Conservation (phyloP, 2,888 invertebrate species). For the Cataglyphis albicans region DNA sequence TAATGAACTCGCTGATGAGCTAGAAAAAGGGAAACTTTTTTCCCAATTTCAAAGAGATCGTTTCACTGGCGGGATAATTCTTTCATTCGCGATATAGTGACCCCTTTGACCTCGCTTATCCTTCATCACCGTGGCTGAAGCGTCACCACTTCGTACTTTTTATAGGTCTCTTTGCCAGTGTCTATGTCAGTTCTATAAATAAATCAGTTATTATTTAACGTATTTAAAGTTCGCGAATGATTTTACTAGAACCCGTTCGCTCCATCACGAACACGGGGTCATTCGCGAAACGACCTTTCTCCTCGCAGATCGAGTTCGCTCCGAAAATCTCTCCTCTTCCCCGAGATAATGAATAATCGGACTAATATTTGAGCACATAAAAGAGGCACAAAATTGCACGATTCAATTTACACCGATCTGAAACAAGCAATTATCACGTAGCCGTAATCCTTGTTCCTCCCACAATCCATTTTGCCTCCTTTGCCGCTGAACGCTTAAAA, state of each 20-base stretch:
- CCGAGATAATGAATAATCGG: conserved; percentile 35
- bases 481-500: neutral
- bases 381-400: conserved; percentile 9
- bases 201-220: neutral
- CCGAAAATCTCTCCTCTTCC: too few relatives aligned
- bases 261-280: neutral
- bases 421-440: conserved; percentile 33
- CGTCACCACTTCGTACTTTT: neutral
- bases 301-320: neutral
- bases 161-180: too few relatives aligned
- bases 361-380: conserved; percentile 34
- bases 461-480: neutral
- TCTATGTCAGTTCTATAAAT: neutral
- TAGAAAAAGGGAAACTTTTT: neutral
- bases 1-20: too few relatives aligned
- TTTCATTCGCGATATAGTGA: conserved; percentile 11
- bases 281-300: neutral
- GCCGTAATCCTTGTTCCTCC: neutral
- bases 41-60: neutral
- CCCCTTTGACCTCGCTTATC: conserved; percentile 10
- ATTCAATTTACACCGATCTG: conserved; percentile 32
- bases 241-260: neutral
- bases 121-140: neutral
- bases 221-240: neutral
- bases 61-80: neutral